These are phyloP conservation scores for Nasalis larvatus DNA, from an alignment of 2,113 vertebrate species.

Conservation along the genomic window DNA sequence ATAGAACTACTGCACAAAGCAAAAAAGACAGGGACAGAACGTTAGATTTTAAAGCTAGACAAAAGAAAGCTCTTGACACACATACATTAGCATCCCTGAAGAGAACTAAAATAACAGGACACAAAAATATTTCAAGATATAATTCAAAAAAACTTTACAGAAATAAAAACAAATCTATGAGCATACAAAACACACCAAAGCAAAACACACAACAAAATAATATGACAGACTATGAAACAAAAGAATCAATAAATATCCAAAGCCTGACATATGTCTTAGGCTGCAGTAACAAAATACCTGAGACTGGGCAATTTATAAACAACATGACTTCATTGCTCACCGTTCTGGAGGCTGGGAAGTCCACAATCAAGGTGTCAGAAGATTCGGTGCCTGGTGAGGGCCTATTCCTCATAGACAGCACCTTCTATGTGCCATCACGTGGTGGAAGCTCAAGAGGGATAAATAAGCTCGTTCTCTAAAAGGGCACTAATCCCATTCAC, in stretches of 20 bases:
- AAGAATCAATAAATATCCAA: not conserved
- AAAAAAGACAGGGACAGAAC: no score
- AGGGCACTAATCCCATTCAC: not conserved
- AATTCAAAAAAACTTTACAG: not conserved
- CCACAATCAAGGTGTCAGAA: not conserved
- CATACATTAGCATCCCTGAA: not conserved
- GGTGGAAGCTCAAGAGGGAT: no score
- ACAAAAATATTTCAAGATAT: not conserved
- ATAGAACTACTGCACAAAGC: rapidly evolving
- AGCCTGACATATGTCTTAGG: not conserved
- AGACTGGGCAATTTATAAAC: not conserved
- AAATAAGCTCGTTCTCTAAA: no score
- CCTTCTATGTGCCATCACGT: not conserved
- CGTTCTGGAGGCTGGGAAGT: not conserved
- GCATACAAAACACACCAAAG: no score
- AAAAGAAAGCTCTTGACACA: no score
- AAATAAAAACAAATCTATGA: not conserved
- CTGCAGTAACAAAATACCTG: not conserved
- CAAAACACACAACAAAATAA: no score
- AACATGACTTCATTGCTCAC: no score
- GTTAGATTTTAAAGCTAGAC: no score
- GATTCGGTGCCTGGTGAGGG: not conserved
- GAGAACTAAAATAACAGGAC: not conserved
- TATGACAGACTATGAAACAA: not conserved
- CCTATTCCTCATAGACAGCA: not conserved